A percentile compares a stretch with the other conserved stretches of the same genome.
Conservation (phyloP, 2,888 invertebrate species). For the Drosophila greeni region DNA sequence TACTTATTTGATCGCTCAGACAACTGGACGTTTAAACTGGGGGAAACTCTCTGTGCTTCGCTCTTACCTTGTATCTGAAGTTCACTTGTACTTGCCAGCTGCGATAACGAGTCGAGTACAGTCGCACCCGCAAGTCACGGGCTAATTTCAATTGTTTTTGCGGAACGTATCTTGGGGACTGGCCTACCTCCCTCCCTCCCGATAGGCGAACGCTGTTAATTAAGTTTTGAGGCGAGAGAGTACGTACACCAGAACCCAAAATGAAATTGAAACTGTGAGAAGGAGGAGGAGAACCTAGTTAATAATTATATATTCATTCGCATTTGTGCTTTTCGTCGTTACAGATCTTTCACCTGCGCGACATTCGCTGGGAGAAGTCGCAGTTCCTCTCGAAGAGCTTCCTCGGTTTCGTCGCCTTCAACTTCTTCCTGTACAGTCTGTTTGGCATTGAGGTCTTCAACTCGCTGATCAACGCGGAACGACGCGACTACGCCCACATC, state of each 20-base stretch:
- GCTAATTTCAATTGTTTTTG: constrained; percentile 45
- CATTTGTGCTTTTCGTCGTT: constrained; percentile 48
- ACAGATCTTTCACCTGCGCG: constrained; percentile 93
- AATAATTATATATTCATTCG: constrained; percentile 18
- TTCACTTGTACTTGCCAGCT: constrained; percentile 26
- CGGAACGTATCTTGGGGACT: constrained; percentile 24
- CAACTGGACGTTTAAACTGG: neutral
- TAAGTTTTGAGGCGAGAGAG: constrained; percentile 37
- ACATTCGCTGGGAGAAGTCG: constrained; percentile 91
- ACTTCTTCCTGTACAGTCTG: constrained; percentile 91
- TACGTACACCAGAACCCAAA: constrained; percentile 16
- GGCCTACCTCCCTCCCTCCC: constrained; percentile 2
- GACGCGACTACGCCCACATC: constrained; percentile 85
- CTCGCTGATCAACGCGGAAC: constrained; percentile 75
- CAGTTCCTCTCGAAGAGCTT: constrained; percentile 95
- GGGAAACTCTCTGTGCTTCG: constrained; percentile 3
- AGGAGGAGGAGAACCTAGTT: constrained; percentile 3
- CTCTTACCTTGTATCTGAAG: constrained; percentile 5
- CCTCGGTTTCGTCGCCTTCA: constrained; percentile 92
- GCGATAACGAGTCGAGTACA: constrained; percentile 36
- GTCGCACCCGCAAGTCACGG: constrained; percentile 29
- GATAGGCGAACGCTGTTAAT: constrained; percentile 51
- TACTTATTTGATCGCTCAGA: constrained; percentile 12
- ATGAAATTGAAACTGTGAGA: constrained; percentile 15
- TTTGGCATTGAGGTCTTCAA: constrained; percentile 85